Base-by-base conservation (phyloP, 30 jellyfish, hydroid and myxozoan genomes). In the Sanderia malayensis region DNA sequence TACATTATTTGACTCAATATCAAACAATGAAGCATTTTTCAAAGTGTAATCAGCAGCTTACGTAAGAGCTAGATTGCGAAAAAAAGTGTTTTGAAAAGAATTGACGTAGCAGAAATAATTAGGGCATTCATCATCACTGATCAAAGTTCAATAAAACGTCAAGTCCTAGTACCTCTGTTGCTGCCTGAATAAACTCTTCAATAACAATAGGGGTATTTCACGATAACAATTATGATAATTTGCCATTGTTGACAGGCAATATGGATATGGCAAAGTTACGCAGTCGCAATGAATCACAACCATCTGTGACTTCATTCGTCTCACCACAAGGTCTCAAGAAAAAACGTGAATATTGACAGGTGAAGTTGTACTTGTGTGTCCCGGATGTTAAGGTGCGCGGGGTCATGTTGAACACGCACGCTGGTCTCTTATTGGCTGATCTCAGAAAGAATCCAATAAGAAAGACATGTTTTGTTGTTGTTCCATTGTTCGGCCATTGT, bases 301-400 rank as follows among this genome's bases (percentile, higher is more conserved):
- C 23, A 0, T 71, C 19, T 26, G 21, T 26, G 2, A 66, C 61
- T 28, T 59, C 60, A 41, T 73, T 45, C 52, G 88, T 63, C 31
- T 76, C 23, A 29, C 62, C 53, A n/a, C n/a, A n/a, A n/a, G 88
- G 88, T 80, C 80, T 80, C 88, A 76, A 76, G 63, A 61, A 61
- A 76, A 76, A 61, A 76, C 61, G 61, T 7, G 44, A 17, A 66
- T 46, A 63, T 76, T 76, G 88, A 76, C 88, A 76, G 88, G 80
- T 44, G 64, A 73, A 61, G 88, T 76, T 76, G 88, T 76, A 76
- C 80, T 76, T 33, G n/a, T 47, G 71, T 69, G 30, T 73, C 85
- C 85, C 85, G 85, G 67, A 73, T 73, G 85, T 47, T 44, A 52
- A 21, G 23, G 79, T 66, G 58, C 25, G 63, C 44, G 17, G 22